These are phyloP conservation scores for Mastomys natalensis DNA, from an alignment of 2,113 vertebrate genomes.

Conservation along the genomic window DNA sequence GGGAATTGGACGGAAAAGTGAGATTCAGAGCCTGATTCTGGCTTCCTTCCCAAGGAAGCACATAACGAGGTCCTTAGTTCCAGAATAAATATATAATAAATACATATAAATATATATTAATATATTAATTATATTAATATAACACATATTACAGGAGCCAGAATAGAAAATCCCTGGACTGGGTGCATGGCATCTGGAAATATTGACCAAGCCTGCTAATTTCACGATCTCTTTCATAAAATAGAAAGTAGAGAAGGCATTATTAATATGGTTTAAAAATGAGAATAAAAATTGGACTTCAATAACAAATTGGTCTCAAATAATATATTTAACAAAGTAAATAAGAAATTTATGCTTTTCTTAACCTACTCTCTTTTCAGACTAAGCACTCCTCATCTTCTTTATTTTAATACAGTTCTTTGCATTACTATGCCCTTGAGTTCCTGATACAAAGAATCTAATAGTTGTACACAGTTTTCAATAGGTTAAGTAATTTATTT, in stretches of 20 bases:
- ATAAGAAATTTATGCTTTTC: background rate
- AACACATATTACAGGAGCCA: background rate
- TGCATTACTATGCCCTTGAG: background rate
- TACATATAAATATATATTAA: no score
- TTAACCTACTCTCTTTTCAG: background rate
- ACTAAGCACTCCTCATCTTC: background rate
- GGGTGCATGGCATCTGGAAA: fast-evolving
- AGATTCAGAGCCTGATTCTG: background rate
- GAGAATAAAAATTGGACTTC: background rate
- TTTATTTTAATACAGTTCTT: background rate
- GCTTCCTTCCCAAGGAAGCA: background rate
- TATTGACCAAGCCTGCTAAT: background rate
- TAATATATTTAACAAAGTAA: background rate
- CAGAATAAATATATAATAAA: no score
- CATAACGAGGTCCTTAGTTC: fast-evolving
- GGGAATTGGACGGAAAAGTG: background rate
- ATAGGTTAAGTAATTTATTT: background rate
- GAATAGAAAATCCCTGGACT: no score
- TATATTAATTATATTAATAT: no score
- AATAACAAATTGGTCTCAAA: background rate
- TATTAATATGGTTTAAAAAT: background rate
- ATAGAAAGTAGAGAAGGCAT: background rate
- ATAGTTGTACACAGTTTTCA: background rate
- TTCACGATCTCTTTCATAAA: background rate
- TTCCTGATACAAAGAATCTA: background rate